phyloP scores from a whole-genome alignment of 2,888 invertebrate genomes.

The Actias luna region DNA sequence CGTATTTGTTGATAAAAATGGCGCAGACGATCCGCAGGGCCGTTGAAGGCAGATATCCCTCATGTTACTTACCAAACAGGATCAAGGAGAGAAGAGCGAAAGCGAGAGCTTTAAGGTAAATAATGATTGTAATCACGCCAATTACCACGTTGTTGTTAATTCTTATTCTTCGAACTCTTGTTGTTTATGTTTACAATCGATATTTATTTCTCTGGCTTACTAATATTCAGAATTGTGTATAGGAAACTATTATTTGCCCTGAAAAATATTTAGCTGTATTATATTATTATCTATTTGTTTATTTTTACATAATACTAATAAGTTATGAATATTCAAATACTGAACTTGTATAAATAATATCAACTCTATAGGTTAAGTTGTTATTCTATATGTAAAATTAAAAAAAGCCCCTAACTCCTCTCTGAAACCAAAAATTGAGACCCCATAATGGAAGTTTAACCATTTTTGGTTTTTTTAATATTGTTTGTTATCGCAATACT shows the following conservation, averaged over 20 bases:
- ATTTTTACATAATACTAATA: not conserved
- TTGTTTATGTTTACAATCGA: not conserved
- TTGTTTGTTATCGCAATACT: no score
- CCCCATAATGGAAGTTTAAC: no score
- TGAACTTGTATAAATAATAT: not conserved
- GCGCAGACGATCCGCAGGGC: constrained; percentile 87
- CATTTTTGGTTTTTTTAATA: no score
- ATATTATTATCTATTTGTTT: not conserved
- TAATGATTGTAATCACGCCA: constrained; percentile 5
- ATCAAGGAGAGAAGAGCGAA: constrained; percentile 88
- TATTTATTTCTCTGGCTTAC: not conserved
- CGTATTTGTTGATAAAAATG: constrained; percentile 73
- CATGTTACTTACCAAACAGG: constrained; percentile 87
- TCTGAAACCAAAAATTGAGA: no score
- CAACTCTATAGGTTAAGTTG: no score
- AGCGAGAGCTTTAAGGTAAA: constrained; percentile 81
- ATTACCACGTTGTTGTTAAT: constrained; percentile 11
- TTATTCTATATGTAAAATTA: no score
- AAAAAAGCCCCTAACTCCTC: no score
- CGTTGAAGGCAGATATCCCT: constrained; percentile 88
- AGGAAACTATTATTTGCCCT: not conserved
- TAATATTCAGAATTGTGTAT: not conserved
- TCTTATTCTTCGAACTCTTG: constrained; percentile 7
- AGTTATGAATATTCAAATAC: not conserved
- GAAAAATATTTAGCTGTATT: not conserved